Base-by-base conservation (phyloP, 2,797 vertebrate species). In the Nyctibius grandis region DNA sequence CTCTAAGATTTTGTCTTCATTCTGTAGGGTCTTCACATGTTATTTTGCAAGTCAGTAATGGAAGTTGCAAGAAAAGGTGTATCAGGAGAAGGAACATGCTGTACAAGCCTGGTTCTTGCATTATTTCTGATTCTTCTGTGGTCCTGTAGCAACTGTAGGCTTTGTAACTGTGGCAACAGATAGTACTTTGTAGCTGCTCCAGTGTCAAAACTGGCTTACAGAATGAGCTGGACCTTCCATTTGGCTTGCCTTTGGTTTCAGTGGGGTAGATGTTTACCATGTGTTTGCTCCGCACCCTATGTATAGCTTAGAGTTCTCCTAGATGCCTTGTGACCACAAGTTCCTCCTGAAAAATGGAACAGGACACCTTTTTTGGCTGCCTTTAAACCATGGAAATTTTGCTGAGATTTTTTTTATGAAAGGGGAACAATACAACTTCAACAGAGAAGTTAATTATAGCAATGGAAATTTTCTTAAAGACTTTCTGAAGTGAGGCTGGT, bases 391-490 rank as follows among this genome's bases (percentile, higher is more conserved):
- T 70, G 56, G 92, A 94, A 85, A 64, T 76, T 85, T 78, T 88
- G 68, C 68, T 64, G 81, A 79, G 75, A 64, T 61, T 93, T 88
- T 78, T 60, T 83, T 45, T 42, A n/a, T 74, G 70, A 23, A 72
- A 88, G 44, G 38, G 60, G 61, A 93, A 92, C 93, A 94, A 94
- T 96, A 31, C 85, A 86, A 85, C 81, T 45, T 93, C 85, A 81
- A 88, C 53, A 74, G 45, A 89, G 72, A 88, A 95, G 57, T 93
- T 89, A 91, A 81, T 94, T 93, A 91, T 65, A 96, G 92, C 87
- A 80, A 65, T 94, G 89, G 95, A 96, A 97, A 93, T 67, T 77
- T 92, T 91, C 68, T 57, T 78, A 70, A 83, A 88, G 82, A 12
- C 89, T 92, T 95, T 90, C 91, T 95, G 93, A 89, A 1, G 8